phyloP scores from a whole-genome alignment of 2,888 invertebrate genomes.

The Sminthurides aquaticus region DNA sequence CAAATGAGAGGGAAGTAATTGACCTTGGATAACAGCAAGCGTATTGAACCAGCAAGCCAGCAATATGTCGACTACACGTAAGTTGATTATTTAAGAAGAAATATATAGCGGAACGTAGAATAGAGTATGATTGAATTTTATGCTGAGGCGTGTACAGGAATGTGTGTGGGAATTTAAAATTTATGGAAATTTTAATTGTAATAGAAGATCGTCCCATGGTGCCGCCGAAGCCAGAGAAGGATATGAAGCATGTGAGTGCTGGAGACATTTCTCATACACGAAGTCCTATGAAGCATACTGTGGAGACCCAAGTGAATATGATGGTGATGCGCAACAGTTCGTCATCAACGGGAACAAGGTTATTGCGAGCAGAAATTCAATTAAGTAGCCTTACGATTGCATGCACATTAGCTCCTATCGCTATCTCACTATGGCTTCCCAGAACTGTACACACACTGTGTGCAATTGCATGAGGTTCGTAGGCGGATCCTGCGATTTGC shows the following conservation, averaged over 20 bases:
- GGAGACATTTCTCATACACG: background rate
- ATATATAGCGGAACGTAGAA: too few relatives aligned
- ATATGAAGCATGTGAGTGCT: constrained; percentile 9
- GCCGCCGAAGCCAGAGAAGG: constrained; percentile 37
- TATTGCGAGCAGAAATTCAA: background rate
- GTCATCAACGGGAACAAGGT: constrained; percentile 22
- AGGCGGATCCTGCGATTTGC: background rate
- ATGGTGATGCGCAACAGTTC: constrained; percentile 2
- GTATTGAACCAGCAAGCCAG: background rate
- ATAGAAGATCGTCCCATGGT: constrained; percentile 27
- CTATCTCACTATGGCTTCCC: background rate
- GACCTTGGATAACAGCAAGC: background rate
- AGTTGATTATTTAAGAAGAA: background rate
- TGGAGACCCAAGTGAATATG: constrained; percentile 21
- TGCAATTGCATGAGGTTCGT: background rate
- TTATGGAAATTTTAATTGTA: background rate
- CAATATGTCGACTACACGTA: background rate
- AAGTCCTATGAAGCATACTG: background rate
- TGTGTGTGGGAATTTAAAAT: background rate
- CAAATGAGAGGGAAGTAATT: background rate
- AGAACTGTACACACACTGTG: background rate
- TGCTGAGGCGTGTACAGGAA: background rate
- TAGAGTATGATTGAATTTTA: too few relatives aligned
- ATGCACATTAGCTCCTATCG: background rate
- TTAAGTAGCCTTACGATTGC: background rate